These are phyloP conservation scores for Copidosoma floridanum DNA, from an alignment of 1,140 invertebrate genomes.

Conservation along the genomic window DNA sequence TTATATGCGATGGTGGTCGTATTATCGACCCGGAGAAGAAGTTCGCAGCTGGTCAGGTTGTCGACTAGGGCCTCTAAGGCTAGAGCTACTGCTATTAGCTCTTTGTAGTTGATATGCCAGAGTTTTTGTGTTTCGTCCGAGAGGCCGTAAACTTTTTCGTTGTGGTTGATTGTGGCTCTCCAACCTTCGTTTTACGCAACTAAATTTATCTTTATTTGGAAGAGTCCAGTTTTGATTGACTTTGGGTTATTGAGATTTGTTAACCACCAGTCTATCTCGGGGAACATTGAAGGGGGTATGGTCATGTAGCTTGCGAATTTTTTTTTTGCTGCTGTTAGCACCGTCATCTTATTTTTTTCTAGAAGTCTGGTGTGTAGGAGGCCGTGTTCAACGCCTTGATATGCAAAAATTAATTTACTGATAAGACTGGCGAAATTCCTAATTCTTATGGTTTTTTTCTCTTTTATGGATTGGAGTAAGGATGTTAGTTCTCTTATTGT, in stretches of 20 bases:
- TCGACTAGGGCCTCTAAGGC: not conserved
- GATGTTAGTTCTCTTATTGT: not conserved
- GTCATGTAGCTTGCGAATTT: constrained; percentile 19
- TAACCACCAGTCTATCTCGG: not conserved
- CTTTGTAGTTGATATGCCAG: not conserved
- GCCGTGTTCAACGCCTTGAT: constrained; percentile 28
- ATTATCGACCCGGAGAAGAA: constrained; percentile 34
- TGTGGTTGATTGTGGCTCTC: not conserved
- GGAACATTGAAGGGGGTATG: not conserved
- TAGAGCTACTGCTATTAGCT: not conserved
- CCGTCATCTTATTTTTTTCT: constrained; percentile 25
- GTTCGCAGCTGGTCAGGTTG: not conserved
- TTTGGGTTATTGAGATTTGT: not conserved
- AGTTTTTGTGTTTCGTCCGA: not conserved
- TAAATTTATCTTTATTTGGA: not conserved
- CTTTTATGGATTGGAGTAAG: not conserved
- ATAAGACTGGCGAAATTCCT: constrained; percentile 30
- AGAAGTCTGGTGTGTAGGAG: constrained; percentile 32
- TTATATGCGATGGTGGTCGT: constrained; percentile 29
- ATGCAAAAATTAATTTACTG: constrained; percentile 29
- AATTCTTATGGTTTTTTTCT: constrained; percentile 15
- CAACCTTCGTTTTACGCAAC: constrained; percentile 3
- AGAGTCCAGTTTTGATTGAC: not conserved
- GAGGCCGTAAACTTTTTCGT: not conserved
- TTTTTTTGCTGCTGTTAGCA: not conserved